Evolutionary conservation across 2,113 vertebrate species (phyloP).

Genomic region (Odobenus rosmarus): DNA sequence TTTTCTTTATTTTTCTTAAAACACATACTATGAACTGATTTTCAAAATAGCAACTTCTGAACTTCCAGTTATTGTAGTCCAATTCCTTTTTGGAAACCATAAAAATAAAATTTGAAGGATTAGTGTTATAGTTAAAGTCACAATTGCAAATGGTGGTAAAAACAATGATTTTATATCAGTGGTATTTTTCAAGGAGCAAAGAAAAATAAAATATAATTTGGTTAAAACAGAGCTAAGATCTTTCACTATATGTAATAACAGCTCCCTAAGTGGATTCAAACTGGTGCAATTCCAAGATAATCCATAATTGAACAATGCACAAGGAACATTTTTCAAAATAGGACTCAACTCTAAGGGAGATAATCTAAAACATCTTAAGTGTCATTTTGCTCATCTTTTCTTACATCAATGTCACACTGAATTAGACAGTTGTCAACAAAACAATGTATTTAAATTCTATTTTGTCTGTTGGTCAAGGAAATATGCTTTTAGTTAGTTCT

Average conservation of each 20-base stretch:
- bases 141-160: not conserved
- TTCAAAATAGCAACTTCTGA: not conserved
- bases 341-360: not conserved
- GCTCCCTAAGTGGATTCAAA: not conserved
- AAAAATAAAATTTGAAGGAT: not conserved
- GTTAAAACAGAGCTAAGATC: not conserved
- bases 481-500: not conserved
- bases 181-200: not conserved
- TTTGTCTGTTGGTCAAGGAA: constrained; percentile 6
- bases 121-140: not conserved
- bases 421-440: constrained; percentile 49
- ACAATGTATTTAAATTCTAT: constrained; percentile 29
- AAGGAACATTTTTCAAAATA: not conserved
- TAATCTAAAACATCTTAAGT: not conserved
- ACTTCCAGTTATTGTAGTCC: not conserved
- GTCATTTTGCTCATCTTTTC: not conserved
- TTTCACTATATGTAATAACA: not conserved
- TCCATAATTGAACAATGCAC: not conserved
- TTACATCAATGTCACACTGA: not conserved
- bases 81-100: not conserved
- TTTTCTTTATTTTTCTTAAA: not conserved
- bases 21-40: not conserved
- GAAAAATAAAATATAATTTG: not conserved
- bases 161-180: not conserved
- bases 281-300: not conserved